Evolutionary conservation across 2,797 vertebrate genomes (phyloP).

Genomic region (Ciconia nigra): DNA sequence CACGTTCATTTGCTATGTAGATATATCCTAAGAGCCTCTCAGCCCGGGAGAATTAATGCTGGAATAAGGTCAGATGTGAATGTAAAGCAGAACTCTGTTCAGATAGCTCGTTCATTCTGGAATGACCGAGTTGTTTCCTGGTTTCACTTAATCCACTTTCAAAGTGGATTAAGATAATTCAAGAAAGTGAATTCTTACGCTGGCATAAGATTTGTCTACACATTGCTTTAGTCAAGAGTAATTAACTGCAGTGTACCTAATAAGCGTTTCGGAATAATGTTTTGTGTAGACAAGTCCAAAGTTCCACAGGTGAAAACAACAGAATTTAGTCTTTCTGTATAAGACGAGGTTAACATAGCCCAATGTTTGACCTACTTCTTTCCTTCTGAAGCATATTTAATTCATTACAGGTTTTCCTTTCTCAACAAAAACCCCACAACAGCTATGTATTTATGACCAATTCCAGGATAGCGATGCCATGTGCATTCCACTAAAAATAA

Average conservation of each 20-base stretch:
- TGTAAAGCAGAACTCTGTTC: conserved; percentile 12
- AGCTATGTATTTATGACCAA: neutral
- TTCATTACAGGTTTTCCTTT: neutral
- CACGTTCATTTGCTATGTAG: conserved; percentile 42
- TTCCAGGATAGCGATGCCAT: neutral
- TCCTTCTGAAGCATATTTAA: neutral
- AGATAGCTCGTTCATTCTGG: neutral
- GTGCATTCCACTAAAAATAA: neutral
- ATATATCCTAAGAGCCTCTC: conserved; percentile 32
- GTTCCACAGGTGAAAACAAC: neutral
- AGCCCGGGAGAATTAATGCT: neutral
- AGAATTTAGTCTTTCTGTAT: neutral
- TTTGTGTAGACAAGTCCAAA: neutral
- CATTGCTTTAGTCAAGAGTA: neutral
- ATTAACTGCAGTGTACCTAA: neutral
- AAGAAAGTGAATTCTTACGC: neutral
- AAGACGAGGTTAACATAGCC: neutral
- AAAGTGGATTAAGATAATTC: conserved; percentile 37
- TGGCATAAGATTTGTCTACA: neutral
- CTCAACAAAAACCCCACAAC: neutral
- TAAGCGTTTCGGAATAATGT: neutral
- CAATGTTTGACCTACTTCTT: neutral
- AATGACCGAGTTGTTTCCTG: neutral
- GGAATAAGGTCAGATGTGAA: neutral
- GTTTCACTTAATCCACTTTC: conserved; percentile 30